These are phyloP conservation scores for Dolichoris vasculosae DNA, from an alignment of 1,140 invertebrate genomes.

Conservation along the genomic window DNA sequence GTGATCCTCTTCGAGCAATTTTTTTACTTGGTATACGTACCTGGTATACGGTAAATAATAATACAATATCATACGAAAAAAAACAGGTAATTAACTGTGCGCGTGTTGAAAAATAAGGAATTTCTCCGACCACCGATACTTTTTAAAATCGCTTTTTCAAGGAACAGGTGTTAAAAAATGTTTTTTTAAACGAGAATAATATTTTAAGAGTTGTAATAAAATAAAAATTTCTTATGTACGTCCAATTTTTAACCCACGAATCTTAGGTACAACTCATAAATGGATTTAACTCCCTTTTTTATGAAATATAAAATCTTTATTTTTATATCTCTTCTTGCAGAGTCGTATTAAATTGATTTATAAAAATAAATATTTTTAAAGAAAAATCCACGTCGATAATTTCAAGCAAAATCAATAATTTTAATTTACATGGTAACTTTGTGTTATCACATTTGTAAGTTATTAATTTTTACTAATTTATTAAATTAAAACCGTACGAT, in stretches of 20 bases:
- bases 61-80: too few relatives aligned
- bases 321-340: neutral
- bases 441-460: too few relatives aligned
- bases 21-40: too few relatives aligned
- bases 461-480: too few relatives aligned
- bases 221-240: constrained; percentile 10
- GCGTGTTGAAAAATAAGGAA: neutral
- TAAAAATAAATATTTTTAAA: neutral
- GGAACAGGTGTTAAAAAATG: neutral
- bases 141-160: neutral
- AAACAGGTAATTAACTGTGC: too few relatives aligned
- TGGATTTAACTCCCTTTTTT: neutral
- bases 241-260: neutral
- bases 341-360: neutral
- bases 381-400: neutral
- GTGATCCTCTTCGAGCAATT: too few relatives aligned
- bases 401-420: neutral
- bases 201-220: neutral
- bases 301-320: constrained; percentile 29
- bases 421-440: too few relatives aligned
- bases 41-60: too few relatives aligned
- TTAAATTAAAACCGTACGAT: neutral
- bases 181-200: constrained; percentile 1
- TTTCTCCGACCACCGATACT: neutral
- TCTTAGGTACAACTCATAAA: constrained; percentile 22